Evolutionary conservation across 2,113 vertebrate genomes (phyloP).

Genomic region (Brachyistius frenatus): DNA sequence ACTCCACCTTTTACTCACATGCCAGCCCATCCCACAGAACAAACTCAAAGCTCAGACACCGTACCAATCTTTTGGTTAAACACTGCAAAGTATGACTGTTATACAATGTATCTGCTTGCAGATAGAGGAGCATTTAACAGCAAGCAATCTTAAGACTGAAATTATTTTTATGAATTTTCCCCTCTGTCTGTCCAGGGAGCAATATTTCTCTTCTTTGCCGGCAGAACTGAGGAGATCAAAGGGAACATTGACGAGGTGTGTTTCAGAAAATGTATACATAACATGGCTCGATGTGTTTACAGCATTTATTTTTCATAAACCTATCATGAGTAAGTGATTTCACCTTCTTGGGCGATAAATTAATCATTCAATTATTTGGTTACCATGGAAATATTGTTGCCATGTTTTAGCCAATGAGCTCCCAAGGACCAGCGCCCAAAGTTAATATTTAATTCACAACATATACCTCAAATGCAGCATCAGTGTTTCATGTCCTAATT

Average conservation of each 20-base stretch:
- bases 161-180: not conserved
- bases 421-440: not conserved
- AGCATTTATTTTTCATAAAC: no score
- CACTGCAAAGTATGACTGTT: slow-evolving; percentile 19
- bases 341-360: not conserved
- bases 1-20: slow-evolving; percentile 66
- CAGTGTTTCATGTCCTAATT: no score
- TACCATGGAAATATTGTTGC: not conserved
- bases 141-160: not conserved
- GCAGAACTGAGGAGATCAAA: slow-evolving; percentile 87
- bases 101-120: not conserved
- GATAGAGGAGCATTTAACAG: not conserved
- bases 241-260: slow-evolving; percentile 88
- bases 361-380: accelerated
- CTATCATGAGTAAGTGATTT: not conserved
- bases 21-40: slow-evolving; percentile 72
- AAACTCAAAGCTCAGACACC: slow-evolving; percentile 59
- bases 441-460: slow-evolving; percentile 19
- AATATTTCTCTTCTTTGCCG: slow-evolving; percentile 89
- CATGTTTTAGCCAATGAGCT: slow-evolving; percentile 2
- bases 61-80: slow-evolving; percentile 50
- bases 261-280: slow-evolving; percentile 4
- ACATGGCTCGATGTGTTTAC: no score
- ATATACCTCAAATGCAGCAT: not conserved
- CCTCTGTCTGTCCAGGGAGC: slow-evolving; percentile 80